Conservation (phyloP, 1,140 invertebrate species). For the Brachionus calyciflorus region DNA sequence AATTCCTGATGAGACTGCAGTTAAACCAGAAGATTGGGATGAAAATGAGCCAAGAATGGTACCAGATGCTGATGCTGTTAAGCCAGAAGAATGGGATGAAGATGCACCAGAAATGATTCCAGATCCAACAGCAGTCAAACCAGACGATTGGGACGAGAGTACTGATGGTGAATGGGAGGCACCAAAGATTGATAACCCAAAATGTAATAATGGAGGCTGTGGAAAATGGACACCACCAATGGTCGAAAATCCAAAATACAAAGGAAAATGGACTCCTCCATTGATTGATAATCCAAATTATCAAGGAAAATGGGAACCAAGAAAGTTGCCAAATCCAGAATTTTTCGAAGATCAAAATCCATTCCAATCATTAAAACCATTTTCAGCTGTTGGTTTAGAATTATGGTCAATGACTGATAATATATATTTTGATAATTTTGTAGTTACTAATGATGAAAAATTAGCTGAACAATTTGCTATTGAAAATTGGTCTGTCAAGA, state of each 20-base stretch:
- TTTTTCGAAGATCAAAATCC: conserved; percentile 87
- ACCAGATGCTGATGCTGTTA: conserved; percentile 56
- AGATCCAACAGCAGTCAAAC: conserved; percentile 81
- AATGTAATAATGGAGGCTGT: conserved; percentile 82
- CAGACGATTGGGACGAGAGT: conserved; percentile 91
- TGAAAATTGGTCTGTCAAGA: conserved; percentile 80
- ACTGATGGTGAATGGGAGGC: conserved; percentile 99
- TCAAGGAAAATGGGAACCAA: conserved; percentile 84
- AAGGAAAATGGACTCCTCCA: conserved; percentile 76
- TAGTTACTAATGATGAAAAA: conserved; percentile 80
- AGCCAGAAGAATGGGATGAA: conserved; percentile 67
- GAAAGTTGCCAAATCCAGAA: conserved; percentile 80
- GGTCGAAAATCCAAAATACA: conserved; percentile 82
- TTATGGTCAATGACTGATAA: conserved; percentile 95
- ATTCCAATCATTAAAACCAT: conserved; percentile 66
- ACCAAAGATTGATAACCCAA: conserved; percentile 78
- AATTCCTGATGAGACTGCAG: conserved; percentile 49
- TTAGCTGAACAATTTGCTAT: conserved; percentile 76
- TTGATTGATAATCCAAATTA: conserved; percentile 90
- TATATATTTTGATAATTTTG: conserved; percentile 82
- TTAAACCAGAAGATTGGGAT: conserved; percentile 53
- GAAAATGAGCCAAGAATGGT: conserved; percentile 58
- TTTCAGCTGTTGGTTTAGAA: conserved; percentile 83
- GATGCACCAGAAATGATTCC: conserved; percentile 82
- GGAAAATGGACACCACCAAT: conserved; percentile 81